Conservation (phyloP, 2,888 invertebrate genomes). For the Encarsia formosa region DNA sequence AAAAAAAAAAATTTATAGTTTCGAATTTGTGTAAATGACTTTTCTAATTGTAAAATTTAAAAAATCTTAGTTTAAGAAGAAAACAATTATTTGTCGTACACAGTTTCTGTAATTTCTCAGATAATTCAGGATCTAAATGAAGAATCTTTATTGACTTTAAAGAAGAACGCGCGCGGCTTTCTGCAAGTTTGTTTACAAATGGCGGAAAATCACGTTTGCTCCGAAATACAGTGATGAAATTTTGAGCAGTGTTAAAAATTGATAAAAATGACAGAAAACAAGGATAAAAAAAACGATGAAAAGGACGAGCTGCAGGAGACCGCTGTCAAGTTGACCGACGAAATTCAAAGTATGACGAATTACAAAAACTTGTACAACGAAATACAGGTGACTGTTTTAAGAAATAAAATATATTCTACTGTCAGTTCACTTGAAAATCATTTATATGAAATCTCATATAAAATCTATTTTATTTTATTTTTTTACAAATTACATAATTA, state of each 20-base stretch:
- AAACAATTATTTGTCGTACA: too few relatives aligned
- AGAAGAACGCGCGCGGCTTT: too few relatives aligned
- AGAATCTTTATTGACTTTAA: too few relatives aligned
- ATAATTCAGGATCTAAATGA: too few relatives aligned
- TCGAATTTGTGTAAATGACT: too few relatives aligned
- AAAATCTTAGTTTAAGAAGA: too few relatives aligned
- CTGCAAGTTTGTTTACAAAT: constrained; percentile 51
- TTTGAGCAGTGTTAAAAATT: neutral
- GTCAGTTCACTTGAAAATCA: neutral
- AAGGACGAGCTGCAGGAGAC: constrained; percentile 69
- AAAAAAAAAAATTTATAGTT: too few relatives aligned
- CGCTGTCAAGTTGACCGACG: constrained; percentile 73
- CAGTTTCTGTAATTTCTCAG: too few relatives aligned
- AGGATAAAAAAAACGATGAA: constrained; percentile 49
- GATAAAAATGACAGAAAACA: constrained; percentile 39
- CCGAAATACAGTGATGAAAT: neutral
- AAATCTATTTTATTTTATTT: constrained; percentile 5
- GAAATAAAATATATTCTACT: neutral
- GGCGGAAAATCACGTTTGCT: constrained; percentile 35
- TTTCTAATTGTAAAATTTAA: too few relatives aligned
- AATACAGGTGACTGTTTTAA: constrained; percentile 69
- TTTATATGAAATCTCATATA: constrained; percentile 1
- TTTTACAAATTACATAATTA: too few relatives aligned
- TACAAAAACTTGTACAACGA: constrained; percentile 75
- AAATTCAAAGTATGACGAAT: constrained; percentile 70